Percentiles rank a stretch among this genome's conserved stretches.
Conservation (phyloP, 2,113 vertebrate species). For the Narcine bancroftii region DNA sequence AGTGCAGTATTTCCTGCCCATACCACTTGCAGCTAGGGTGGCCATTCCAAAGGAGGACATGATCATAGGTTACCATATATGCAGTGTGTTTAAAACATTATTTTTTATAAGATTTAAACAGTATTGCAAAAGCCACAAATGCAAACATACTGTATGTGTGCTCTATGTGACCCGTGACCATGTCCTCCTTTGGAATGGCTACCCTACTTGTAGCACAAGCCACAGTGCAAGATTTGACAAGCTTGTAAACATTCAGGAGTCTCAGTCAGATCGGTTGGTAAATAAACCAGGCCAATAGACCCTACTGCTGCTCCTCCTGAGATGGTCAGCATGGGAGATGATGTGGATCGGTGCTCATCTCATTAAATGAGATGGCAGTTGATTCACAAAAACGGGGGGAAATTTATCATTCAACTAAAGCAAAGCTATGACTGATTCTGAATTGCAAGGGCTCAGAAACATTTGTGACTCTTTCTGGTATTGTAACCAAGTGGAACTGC, state of each 20-base stretch:
- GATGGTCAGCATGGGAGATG: not conserved
- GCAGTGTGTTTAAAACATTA: no score
- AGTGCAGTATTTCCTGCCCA: not conserved
- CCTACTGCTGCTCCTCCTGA: not conserved
- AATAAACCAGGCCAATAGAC: not conserved
- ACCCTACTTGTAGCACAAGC: not conserved
- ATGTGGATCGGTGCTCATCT: not conserved
- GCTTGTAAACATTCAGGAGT: not conserved
- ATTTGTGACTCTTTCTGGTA: not conserved
- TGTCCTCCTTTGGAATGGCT: no score
- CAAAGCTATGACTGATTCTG: not conserved
- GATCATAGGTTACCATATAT: no score
- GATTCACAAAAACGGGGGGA: no score
- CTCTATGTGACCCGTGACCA: no score
- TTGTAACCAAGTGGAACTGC: not conserved
- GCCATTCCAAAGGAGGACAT: no score
- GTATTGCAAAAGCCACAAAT: no score
- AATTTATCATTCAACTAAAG: not conserved
- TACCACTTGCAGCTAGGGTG: not conserved
- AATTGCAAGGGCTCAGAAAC: not conserved
- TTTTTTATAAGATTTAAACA: no score
- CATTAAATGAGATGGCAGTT: not conserved
- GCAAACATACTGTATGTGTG: no score
- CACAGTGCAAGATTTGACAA: not conserved
- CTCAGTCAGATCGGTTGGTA: not conserved